Base-by-base conservation (phyloP, 2,797 vertebrate genomes). In the Florisuga fusca region DNA sequence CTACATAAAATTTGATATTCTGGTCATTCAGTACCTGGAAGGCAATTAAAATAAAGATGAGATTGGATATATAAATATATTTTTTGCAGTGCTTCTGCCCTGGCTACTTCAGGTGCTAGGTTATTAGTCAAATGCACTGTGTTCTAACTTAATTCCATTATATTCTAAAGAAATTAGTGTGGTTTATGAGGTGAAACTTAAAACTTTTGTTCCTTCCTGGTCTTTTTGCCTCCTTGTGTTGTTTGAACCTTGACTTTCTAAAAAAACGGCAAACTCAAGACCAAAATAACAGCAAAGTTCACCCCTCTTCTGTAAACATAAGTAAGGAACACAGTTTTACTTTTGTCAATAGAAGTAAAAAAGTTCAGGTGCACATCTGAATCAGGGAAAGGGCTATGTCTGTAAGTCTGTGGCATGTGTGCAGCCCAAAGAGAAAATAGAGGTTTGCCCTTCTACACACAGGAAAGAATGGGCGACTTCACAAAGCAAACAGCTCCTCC, bases 401-500 rank as follows among this genome's bases (percentile, higher is more conserved):
- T 91, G 46, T 51, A 41, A 53, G 76, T 38, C 84, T 57, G 13
- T 59, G 51, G 69, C 76, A 67, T 72, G 18, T 41, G 31, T 68
- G 53, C 58, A 55, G 58, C 55, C 66, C 71, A 53, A 16, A 83
- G 78, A 68, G 69, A 75, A 71, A 85, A 75, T 2, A 82, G 54
- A 76, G 64, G 12, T 87, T 92, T 83, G 68, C 41, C 50, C 83
- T 93, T 81, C 66, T 76, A 48, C 25, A 48, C 25, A 23, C 23
- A 20, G 84, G 51, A 90, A 81, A 89, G 62, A 87, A 77, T 68
- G 51, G 73, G 61, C 69, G 69, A 1, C 84, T 79, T 93, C 57
- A 82, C 90, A 61, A 76, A 89, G 57, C 43, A 61, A 93, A 67
- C 63, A 88, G 20, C 50, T 76, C 54, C 64, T 92, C 78, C 67